Evolutionary conservation across 2,888 invertebrate species (phyloP).

Genomic region (Tolmerus cingulatus): DNA sequence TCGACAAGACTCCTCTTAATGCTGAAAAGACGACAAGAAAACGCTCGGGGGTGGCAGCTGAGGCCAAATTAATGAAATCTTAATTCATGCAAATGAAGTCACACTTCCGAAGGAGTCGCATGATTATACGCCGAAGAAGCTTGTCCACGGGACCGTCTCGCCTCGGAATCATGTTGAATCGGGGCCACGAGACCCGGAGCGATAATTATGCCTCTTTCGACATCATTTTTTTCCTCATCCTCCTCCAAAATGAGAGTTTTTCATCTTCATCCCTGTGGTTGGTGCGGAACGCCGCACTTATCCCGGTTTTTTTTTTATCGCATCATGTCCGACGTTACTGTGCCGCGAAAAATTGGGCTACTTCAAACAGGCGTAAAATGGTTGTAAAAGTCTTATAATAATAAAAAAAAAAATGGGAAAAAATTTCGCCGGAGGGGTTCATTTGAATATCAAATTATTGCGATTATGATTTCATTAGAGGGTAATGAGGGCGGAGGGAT

Average conservation of each 20-base stretch:
- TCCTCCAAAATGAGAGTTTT: background rate
- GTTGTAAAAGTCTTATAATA: constrained; percentile 19
- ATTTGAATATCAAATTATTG: constrained; percentile 48
- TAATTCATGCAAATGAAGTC: constrained; percentile 47
- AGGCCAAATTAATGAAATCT: constrained; percentile 39
- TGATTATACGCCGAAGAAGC: background rate
- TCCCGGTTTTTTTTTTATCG: background rate
- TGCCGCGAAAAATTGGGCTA: background rate
- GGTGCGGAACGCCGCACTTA: background rate
- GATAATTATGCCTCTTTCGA: constrained; percentile 44
- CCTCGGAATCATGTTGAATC: constrained; percentile 5
- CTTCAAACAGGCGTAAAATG: constrained; percentile 36
- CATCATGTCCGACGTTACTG: background rate
- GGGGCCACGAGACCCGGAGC: constrained; percentile 33
- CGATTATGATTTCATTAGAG: constrained; percentile 47
- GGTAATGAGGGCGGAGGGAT: constrained; percentile 22
- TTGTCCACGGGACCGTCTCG: background rate
- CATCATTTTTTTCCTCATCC: constrained; percentile 20
- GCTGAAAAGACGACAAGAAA: background rate
- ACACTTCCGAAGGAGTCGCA: constrained; percentile 41
- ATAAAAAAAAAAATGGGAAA: background rate
- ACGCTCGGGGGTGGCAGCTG: background rate
- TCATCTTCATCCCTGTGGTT: background rate
- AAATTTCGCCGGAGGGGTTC: constrained; percentile 44
- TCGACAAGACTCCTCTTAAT: background rate